Evolutionary conservation across 2,113 vertebrate genomes (phyloP).

Genomic region (Paradisaea rubra): DNA sequence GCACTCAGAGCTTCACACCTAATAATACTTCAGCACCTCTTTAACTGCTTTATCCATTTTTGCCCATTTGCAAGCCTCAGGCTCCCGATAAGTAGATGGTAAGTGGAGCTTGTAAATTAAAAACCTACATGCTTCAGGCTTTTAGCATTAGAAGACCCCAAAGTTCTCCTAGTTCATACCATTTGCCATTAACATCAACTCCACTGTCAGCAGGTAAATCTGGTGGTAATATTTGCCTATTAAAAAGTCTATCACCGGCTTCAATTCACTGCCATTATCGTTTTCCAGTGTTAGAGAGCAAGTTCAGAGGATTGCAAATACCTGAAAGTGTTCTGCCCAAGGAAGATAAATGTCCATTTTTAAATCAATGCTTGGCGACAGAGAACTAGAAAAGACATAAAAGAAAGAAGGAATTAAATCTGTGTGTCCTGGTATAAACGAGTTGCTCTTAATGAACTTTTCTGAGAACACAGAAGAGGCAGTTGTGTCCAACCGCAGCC

Average conservation of each 20-base stretch:
- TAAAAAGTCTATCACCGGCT: not conserved
- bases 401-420: conserved; percentile 17
- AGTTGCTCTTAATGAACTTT: not conserved
- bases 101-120: conserved; percentile 24
- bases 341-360: not conserved
- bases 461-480: not conserved
- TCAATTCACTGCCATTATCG: not conserved
- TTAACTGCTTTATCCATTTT: conserved; percentile 28
- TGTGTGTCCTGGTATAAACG: not conserved
- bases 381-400: not conserved
- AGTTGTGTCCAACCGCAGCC: not conserved
- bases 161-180: not conserved
- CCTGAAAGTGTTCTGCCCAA: not conserved
- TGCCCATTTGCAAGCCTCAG: not conserved
- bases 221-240: not conserved
- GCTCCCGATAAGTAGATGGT: not conserved
- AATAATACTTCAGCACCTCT: not conserved
- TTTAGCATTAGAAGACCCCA: conserved; percentile 6
- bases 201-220: conserved; percentile 6
- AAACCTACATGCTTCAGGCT: not conserved
- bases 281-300: not conserved
- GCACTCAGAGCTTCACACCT: not conserved
- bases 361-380: not conserved
- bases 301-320: not conserved
- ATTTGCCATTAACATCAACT: not conserved